A percentile compares a stretch with the other conserved stretches of the same genome.
These are phyloP conservation scores for Scaptomyza hsui DNA, from an alignment of 1,140 invertebrate genomes.

Conservation along the genomic window DNA sequence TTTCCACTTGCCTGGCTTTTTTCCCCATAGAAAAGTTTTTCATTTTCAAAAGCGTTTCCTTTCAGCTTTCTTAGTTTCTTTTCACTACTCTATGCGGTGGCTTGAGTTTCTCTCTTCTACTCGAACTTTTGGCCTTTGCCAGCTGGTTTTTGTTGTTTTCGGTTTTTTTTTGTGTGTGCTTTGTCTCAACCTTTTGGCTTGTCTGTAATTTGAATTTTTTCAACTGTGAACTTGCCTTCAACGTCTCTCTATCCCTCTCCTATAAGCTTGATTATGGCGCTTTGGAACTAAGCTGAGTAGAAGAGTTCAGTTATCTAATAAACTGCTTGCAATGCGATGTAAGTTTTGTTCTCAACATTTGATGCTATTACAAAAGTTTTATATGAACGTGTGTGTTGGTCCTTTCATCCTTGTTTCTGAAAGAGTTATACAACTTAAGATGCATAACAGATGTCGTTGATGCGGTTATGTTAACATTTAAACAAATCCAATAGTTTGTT, in stretches of 20 bases:
- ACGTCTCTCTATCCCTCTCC: not conserved
- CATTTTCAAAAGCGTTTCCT: conserved; percentile 35
- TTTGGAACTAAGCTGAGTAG: conserved; percentile 13
- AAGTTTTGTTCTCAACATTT: conserved; percentile 13
- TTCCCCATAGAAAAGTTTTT: conserved; percentile 21
- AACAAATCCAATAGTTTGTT: not conserved
- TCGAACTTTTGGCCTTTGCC: conserved; percentile 65
- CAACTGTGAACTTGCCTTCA: conserved; percentile 60
- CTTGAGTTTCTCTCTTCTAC: conserved; percentile 64
- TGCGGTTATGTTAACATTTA: not conserved
- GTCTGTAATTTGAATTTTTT: conserved; percentile 78
- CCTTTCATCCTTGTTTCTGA: conserved; percentile 10
- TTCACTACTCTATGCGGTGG: conserved; percentile 17
- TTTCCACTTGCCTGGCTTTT: conserved; percentile 36
- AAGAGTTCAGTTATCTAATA: conserved; percentile 76
- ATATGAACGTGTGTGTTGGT: not conserved
- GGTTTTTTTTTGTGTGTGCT: conserved; percentile 39
- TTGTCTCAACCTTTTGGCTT: conserved; percentile 57
- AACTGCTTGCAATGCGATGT: conserved; percentile 33
- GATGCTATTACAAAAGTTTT: conserved; percentile 58
- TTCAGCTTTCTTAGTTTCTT: conserved; percentile 44
- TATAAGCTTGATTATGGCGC: conserved; percentile 34
- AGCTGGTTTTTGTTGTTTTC: conserved; percentile 31
- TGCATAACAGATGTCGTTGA: not conserved
- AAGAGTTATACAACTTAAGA: not conserved